Percentiles rank a stretch among this genome's conserved stretches.
phyloP scores from a whole-genome alignment of 2,113 vertebrate species.

The Sigmodon hispidus region DNA sequence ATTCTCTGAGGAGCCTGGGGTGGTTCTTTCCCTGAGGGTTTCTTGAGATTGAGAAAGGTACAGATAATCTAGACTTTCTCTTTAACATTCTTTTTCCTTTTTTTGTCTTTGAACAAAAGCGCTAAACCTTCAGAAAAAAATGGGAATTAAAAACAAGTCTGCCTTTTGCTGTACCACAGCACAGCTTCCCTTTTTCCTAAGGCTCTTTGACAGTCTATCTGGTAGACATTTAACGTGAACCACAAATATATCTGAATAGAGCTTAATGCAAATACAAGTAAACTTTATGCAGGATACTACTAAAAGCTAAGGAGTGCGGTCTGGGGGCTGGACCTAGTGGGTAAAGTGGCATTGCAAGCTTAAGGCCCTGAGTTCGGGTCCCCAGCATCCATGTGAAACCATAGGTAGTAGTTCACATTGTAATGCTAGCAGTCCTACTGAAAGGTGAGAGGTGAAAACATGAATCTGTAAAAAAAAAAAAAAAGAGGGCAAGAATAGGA shows the following conservation, averaged over 20 bases:
- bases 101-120: slow-evolving; percentile 10
- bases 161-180: not conserved
- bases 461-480: no score
- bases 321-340: not conserved
- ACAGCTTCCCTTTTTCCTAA: not conserved
- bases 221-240: not conserved
- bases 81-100: not conserved
- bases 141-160: not conserved
- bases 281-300: not conserved
- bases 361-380: not conserved
- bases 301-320: not conserved
- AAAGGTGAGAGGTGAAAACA: not conserved
- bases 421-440: not conserved
- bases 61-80: not conserved
- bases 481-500: not conserved
- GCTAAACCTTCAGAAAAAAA: slow-evolving; percentile 37
- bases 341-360: no score
- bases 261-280: slow-evolving; percentile 27
- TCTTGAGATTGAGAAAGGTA: slow-evolving; percentile 8
- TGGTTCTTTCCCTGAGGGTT: not conserved
- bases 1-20: not conserved
- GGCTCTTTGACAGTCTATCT: not conserved
- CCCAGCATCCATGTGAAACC: not conserved
- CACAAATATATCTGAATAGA: slow-evolving; percentile 13
- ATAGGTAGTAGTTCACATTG: not conserved